These are phyloP conservation scores for Abscondita cerata DNA, from an alignment of 2,888 invertebrate species.

Conservation along the genomic window DNA sequence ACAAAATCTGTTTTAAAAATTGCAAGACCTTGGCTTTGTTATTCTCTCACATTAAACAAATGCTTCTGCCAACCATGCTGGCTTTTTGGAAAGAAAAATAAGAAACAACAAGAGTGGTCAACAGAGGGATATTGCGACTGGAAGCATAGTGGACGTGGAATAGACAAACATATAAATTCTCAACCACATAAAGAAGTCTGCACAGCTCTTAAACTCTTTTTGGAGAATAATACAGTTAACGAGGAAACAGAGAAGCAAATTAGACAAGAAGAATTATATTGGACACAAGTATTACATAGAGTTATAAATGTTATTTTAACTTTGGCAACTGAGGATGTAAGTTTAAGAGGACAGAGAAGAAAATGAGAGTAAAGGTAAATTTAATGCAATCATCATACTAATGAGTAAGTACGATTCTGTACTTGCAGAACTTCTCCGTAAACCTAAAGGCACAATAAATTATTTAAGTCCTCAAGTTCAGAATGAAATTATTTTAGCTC, in stretches of 20 bases:
- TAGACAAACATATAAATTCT: too few relatives aligned
- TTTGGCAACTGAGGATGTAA: background rate
- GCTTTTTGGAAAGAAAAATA: constrained; percentile 3
- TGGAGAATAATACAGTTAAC: background rate
- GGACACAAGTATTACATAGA: background rate
- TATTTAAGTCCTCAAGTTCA: background rate
- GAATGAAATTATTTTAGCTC: too few relatives aligned
- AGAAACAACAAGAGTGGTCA: background rate
- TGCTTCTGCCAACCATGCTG: constrained; percentile 7
- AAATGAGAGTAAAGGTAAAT: background rate
- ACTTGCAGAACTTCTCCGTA: background rate
- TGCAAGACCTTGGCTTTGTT: background rate
- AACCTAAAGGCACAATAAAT: background rate
- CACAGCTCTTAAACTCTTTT: background rate
- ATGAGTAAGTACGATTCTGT: constrained; percentile 4
- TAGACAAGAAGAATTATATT: constrained; percentile 3
- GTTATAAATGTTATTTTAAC: background rate
- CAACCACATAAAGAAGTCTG: background rate
- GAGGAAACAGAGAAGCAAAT: background rate
- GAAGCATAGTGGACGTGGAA: background rate
- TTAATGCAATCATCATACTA: background rate
- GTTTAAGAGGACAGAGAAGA: background rate
- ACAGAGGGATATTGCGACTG: background rate
- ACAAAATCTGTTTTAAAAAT: background rate
- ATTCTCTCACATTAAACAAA: background rate